Base-by-base conservation (phyloP, 2,797 vertebrate species). In the Chaetophractus vellerosus region DNA sequence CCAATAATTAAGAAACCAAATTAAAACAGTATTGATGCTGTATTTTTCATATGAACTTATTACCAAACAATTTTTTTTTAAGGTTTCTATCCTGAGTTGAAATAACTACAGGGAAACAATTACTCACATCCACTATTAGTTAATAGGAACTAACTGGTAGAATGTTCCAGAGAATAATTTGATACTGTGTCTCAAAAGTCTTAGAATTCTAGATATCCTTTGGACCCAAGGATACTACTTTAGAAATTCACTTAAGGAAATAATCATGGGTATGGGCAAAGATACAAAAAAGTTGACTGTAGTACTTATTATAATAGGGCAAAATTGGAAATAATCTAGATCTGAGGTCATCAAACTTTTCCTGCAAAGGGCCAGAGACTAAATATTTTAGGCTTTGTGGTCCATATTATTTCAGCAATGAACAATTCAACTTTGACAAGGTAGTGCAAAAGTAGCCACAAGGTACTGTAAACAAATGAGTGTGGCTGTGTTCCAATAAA, bases 1-100 rank as follows among this genome's bases (percentile, higher is more conserved):
- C 15, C n/a, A 88, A 71, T 83, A 68, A 88, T 80, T 64, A 91
- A 89, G 31, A 84, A 91, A 89, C 36, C 45, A 93, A 88, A 91
- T 33, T 31, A 66, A 81, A 81, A 90, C 16, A 91, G 69, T n/a
- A 50, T 15, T 80, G n/a, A 80, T 23, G 28, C 21, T 72, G 2
- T 69, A 61, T 48, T 82, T 83, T 88, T 92, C 71, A 92, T 11
- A 3, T 63, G 80, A 92, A 92, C 84, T 72, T 64, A 68, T 72
- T 64, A 68, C 26, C 63, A 95, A 78, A 76, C 31, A 86, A 72
- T 68, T 75, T 92, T 75, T 92, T 93, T 81, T 79, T 59, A 80
- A 85, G 9, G 19, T 63, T 91, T 91, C 61, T 74, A 76, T 3
- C 63, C 9, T 1, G 26, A 76, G 9, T 52, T 81, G 38, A 76